These are phyloP conservation scores for Dasyornis broadbenti DNA, from an alignment of 2,113 vertebrate genomes.

Conservation along the genomic window DNA sequence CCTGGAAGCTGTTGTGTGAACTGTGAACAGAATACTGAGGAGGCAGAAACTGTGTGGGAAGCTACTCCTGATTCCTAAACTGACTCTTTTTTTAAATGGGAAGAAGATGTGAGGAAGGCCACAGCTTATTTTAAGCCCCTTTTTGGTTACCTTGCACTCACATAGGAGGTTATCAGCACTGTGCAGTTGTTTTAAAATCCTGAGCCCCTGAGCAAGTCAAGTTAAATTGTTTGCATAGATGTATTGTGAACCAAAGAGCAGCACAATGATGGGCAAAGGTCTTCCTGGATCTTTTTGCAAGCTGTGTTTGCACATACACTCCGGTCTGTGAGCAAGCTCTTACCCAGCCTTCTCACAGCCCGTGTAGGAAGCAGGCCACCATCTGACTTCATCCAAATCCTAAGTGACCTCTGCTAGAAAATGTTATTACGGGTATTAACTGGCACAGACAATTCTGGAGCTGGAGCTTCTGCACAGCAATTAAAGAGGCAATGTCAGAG, in stretches of 20 bases:
- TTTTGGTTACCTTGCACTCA: not conserved
- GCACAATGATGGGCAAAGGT: not conserved
- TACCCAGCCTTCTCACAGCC: not conserved
- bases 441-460: not conserved
- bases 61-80: not conserved
- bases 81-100: not conserved
- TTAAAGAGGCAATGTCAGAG: not conserved
- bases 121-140: not conserved
- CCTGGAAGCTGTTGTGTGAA: conserved; percentile 27
- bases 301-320: not conserved
- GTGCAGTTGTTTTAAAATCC: not conserved
- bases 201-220: not conserved
- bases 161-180: not conserved
- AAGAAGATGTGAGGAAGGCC: not conserved
- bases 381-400: not conserved
- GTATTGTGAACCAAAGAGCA: not conserved
- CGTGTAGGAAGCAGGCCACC: not conserved
- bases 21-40: conserved; percentile 45
- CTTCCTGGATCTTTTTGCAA: not conserved
- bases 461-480: not conserved
- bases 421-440: not conserved
- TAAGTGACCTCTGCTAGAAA: not conserved
- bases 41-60: not conserved
- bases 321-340: not conserved
- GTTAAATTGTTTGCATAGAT: not conserved